Evolutionary conservation across 2,797 vertebrate species (phyloP), one percentile per base, ranked within the genome.

Genomic region (Gouania willdenowi): DNA sequence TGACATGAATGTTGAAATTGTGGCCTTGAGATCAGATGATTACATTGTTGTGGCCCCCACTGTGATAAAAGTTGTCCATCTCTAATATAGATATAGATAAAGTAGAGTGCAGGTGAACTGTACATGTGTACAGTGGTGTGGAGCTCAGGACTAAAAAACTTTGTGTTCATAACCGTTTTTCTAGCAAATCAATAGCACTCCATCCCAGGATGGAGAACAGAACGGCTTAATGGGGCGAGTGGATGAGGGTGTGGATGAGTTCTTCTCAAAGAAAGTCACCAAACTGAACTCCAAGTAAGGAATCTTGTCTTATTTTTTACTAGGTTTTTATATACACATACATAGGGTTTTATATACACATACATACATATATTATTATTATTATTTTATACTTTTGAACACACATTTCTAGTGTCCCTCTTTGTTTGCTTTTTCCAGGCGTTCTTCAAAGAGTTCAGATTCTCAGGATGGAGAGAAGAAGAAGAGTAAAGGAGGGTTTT

Each of bases 181-280:
- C 45, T 79, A 84, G 75, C 84, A 94, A 88, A 83, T 92, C 32
- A 88, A 59, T 62, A 86, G 80, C 31, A 57, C 85, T 51, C 66
- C 81, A 6, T 78, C 90, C 41, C 90, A 91, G 27, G 94, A 98
- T 8, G 94, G 94, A 7, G 95, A 97, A 42, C 94, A 96, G 79
- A 98, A 98, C 1, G 94, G 95, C 41, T 92, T 98, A 18, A 94
- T 93, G 90, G 92, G 92, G 52, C 91, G 96, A 68, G 94, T 98
- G 45, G 95, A 98, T 59, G 96, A 98, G 81, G 96, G 96, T 0
- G 93, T 98, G 8, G 96, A 98, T 50, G 96, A 98, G 75, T 98
- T 98, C 82, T 98, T 98, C 73, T 93, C 92, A 13, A 98, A 94
- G 79, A 97, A 92, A 77, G 92, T 98, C 68, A 96, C 93, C 53